Conservation (phyloP, 2,797 vertebrate genomes). For the Sebastes oblongus region DNA sequence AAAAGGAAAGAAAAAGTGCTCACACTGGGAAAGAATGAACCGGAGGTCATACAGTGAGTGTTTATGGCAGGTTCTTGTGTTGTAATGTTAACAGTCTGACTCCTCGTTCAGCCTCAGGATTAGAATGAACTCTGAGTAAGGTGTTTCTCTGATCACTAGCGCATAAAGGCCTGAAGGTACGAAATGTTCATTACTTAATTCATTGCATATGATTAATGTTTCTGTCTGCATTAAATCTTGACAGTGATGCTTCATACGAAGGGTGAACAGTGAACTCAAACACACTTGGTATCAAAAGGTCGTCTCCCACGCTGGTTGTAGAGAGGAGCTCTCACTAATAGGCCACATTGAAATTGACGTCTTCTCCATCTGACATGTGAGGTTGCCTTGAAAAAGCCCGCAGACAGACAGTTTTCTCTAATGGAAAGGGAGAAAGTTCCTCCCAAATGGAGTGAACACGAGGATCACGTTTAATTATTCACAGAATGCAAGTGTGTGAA, state of each 20-base stretch:
- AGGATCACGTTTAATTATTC: slow-evolving; percentile 39
- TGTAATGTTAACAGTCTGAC: not conserved
- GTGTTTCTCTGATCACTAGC: not conserved
- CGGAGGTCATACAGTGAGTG: not conserved
- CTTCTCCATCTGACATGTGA: slow-evolving; percentile 36
- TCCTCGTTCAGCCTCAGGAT: slow-evolving; percentile 15
- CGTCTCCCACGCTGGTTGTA: slow-evolving; percentile 16
- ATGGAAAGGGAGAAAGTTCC: slow-evolving; percentile 5
- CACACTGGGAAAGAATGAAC: not conserved
- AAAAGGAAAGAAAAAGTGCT: not conserved
- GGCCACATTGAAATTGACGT: slow-evolving; percentile 5
- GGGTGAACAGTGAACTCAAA: slow-evolving; percentile 23
- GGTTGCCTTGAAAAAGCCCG: slow-evolving; percentile 22
- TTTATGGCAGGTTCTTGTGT: slow-evolving; percentile 2
- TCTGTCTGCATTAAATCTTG: slow-evolving; percentile 20
- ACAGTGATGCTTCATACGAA: slow-evolving; percentile 1
- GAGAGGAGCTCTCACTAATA: slow-evolving; percentile 4
- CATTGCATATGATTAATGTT: not conserved
- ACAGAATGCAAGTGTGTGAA: slow-evolving; percentile 23
- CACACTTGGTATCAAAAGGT: slow-evolving; percentile 37
- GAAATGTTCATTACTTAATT: not conserved
- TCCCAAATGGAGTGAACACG: slow-evolving; percentile 16
- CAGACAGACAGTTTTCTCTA: slow-evolving; percentile 21
- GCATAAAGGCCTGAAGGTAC: not conserved
- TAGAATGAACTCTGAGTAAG: slow-evolving; percentile 3